Evolutionary conservation across 1,140 invertebrate genomes (phyloP), one percentile per base, ranked within the genome.

Genomic region (Ditylenchus dipsaci): DNA sequence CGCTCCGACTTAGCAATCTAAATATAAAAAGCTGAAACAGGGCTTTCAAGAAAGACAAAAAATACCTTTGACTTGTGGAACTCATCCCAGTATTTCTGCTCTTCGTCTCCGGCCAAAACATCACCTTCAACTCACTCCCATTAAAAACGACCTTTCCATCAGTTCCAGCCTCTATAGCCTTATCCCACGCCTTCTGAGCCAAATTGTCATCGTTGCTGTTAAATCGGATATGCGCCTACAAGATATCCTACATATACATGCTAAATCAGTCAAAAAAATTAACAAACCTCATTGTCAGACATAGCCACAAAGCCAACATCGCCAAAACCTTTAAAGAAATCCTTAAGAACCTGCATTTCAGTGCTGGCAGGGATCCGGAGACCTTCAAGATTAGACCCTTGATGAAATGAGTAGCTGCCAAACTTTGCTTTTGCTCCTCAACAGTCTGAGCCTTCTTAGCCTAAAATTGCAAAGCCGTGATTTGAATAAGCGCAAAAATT

Each of bases 81-180:
- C 13, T 82, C 79, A 9, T 67, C 67, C 82, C 81, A 83, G 56
- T 82, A 83, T 45, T 73, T 71, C 21, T 78, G 71, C 56, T 88
- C 87, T 13, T 88, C 88, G 80, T 90, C 88, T 78, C 90, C 90
- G n/a, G 90, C 88, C 3, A 89, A 88, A 83, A 89, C 73, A 86
- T 86, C 13, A 87, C 86, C 9, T 87, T 86, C 29, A 90, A 76
- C 65, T 90, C 88, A 42, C 89, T 79, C 81, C 89, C 89, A 76
- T 90, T 89, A 60, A 87, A 87, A 77, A 85, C 84, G 49, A 89
- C 84, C 71, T 85, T 68, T 29, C 72, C 63, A 21, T 74, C 82
- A 64, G 69, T 68, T 59, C 72, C 78, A 11, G 47, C 73, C 27
- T 65, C 70, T 43, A 71, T 84, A 60, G 89, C 84, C 81, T 90